phyloP scores from a whole-genome alignment of 92 coral and sea anemone genomes.

The Plumapathes pennacea region DNA sequence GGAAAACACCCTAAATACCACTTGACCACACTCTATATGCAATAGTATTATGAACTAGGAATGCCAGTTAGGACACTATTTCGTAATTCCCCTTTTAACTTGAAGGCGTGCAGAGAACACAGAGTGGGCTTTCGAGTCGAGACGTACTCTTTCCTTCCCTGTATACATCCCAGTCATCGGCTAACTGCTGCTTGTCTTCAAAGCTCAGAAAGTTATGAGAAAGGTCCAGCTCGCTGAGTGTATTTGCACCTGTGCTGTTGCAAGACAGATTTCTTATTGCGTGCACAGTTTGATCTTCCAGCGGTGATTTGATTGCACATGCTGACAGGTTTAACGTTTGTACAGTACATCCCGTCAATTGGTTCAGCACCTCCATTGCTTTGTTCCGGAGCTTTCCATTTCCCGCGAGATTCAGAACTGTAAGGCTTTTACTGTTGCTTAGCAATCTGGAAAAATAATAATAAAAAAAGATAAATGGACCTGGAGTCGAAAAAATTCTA shows the following conservation, averaged over 20 bases:
- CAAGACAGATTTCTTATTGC: constrained; percentile 7
- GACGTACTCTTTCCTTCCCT: constrained; percentile 7
- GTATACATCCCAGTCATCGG: constrained; percentile 22
- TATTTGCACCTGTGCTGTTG: neutral
- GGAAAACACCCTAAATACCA: too few relatives aligned
- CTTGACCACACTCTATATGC: too few relatives aligned
- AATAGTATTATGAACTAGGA: too few relatives aligned
- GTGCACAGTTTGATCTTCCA: constrained; percentile 18
- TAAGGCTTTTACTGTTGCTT: constrained; percentile 21
- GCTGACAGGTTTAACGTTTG: constrained; percentile 63
- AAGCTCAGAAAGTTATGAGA: constrained; percentile 25
- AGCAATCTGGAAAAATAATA: constrained; percentile 28
- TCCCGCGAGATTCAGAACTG: constrained; percentile 62
- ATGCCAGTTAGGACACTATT: too few relatives aligned
- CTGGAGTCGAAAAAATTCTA: neutral
- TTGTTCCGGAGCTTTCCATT: constrained; percentile 55
- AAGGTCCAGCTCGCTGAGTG: constrained; percentile 35
- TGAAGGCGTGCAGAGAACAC: constrained; percentile 16
- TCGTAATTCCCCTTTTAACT: too few relatives aligned
- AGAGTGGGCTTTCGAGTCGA: constrained; percentile 13
- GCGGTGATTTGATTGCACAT: constrained; percentile 73
- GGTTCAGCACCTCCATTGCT: neutral
- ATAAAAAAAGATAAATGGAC: neutral
- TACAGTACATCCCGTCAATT: constrained; percentile 11
- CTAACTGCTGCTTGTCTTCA: constrained; percentile 19